These are phyloP conservation scores for Drepanosiphum platanoidis DNA, from an alignment of 2,888 invertebrate genomes.

Conservation along the genomic window DNA sequence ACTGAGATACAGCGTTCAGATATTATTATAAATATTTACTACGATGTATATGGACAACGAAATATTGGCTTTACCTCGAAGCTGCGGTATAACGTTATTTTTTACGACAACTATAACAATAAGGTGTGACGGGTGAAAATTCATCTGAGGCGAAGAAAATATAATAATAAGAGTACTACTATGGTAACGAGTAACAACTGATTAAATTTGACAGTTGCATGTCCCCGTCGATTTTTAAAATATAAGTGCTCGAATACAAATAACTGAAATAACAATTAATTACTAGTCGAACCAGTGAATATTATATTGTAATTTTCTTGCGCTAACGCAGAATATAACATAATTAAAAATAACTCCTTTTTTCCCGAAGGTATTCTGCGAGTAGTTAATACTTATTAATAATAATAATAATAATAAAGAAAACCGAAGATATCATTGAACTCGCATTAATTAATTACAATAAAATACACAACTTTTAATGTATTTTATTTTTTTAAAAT, in stretches of 20 bases:
- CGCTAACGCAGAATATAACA: background rate
- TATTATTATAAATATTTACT: too few species aligned
- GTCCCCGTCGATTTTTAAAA: background rate
- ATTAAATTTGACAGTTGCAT: background rate
- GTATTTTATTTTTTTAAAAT: constrained; percentile 7
- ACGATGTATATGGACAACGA: too few species aligned
- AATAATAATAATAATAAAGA: too few species aligned
- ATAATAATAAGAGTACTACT: background rate
- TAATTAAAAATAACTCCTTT: too few species aligned
- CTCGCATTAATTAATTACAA: background rate
- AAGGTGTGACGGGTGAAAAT: background rate
- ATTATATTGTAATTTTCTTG: background rate
- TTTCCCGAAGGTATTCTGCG: background rate
- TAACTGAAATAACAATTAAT: too few species aligned
- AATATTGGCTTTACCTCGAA: too few species aligned
- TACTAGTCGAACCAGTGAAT: background rate
- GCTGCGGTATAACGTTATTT: too few species aligned
- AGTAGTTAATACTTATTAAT: too few species aligned
- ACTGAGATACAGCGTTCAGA: too few species aligned
- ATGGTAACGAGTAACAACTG: background rate
- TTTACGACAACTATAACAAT: background rate
- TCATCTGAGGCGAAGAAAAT: background rate
- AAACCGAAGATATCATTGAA: background rate
- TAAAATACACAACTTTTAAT: background rate
- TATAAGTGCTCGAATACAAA: background rate